phyloP scores from a whole-genome alignment of 2,888 invertebrate genomes.

The Rotaria macrura region DNA sequence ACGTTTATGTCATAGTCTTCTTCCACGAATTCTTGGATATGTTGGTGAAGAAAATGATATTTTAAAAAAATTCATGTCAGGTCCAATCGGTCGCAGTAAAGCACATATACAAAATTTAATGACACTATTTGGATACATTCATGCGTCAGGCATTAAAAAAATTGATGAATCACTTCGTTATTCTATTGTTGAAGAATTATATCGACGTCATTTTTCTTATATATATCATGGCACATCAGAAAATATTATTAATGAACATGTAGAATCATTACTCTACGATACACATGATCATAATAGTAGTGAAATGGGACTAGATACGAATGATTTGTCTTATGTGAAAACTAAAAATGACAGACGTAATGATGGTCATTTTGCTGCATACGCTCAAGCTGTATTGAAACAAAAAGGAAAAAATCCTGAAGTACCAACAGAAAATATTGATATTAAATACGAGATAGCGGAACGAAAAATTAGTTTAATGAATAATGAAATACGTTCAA shows the following conservation, averaged over 20 bases:
- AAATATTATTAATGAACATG: background rate
- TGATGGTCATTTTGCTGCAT: background rate
- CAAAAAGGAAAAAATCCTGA: background rate
- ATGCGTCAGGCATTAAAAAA: background rate
- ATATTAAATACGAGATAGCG: background rate
- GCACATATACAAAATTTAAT: background rate
- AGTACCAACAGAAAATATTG: background rate
- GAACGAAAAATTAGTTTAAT: background rate
- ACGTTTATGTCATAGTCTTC: background rate
- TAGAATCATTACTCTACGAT: background rate
- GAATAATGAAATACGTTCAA: background rate
- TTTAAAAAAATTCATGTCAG: background rate
- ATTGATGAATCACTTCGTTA: conserved; percentile 2
- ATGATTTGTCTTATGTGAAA: background rate
- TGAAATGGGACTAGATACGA: background rate
- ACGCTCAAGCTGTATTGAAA: background rate
- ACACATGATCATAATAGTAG: background rate
- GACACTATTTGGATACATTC: background rate
- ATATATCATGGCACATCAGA: conserved; percentile 10
- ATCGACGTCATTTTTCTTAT: background rate
- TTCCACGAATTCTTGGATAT: background rate
- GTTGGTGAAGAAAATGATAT: background rate
- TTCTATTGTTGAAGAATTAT: conserved; percentile 16
- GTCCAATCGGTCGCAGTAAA: background rate
- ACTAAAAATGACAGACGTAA: background rate